Percentiles rank a stretch among this genome's conserved stretches.
Conservation (phyloP, 2,113 vertebrate genomes). For the Albula goreensis region DNA sequence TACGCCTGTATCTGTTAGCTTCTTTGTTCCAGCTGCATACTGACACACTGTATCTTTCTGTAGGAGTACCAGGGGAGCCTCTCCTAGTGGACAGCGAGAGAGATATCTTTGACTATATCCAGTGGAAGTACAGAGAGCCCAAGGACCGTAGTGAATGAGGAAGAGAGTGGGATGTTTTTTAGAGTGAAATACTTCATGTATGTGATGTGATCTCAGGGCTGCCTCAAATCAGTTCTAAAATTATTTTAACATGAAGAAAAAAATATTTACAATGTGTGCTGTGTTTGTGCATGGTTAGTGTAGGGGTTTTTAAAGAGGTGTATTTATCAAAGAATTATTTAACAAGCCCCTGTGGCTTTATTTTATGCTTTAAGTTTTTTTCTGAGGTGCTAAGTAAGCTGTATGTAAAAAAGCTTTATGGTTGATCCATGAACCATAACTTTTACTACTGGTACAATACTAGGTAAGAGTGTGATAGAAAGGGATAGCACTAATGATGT, state of each 20-base stretch:
- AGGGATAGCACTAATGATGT: background rate
- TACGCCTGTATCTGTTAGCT: background rate
- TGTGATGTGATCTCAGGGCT: background rate
- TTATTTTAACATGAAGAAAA: too few relatives aligned
- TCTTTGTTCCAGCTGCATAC: background rate
- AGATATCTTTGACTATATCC: conserved; percentile 97
- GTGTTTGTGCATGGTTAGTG: too few relatives aligned
- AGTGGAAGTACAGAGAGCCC: conserved; percentile 90
- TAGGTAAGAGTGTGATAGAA: background rate
- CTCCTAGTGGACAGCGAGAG: conserved; percentile 87
- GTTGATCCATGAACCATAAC: background rate
- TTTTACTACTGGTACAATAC: background rate
- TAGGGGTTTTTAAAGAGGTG: too few relatives aligned
- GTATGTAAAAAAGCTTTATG: background rate
- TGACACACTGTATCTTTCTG: conserved; percentile 32
- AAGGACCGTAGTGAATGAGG: conserved; percentile 89
- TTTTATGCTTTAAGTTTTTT: background rate
- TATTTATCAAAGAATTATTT: too few relatives aligned
- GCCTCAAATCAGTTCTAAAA: background rate
- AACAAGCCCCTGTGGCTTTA: too few relatives aligned
- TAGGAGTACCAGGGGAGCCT: conserved; percentile 92
- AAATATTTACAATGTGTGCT: too few relatives aligned
- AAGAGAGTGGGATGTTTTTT: background rate
- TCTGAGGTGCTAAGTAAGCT: background rate
- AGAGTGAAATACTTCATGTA: background rate